phyloP scores from a whole-genome alignment of 1,140 invertebrate genomes.

The Drosophila lini region DNA sequence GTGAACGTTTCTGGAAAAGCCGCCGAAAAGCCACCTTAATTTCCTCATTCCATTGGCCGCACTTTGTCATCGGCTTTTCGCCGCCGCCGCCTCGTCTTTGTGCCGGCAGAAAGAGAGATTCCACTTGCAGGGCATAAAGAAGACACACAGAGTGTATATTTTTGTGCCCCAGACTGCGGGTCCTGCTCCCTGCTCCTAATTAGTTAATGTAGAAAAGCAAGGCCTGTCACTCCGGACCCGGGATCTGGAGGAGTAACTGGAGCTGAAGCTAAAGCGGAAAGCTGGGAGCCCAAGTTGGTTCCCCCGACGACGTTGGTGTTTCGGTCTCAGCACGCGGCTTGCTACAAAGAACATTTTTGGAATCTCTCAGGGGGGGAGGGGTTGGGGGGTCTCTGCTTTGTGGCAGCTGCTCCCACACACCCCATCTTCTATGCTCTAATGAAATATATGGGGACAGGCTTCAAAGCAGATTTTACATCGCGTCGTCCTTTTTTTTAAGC shows the following conservation, averaged over 20 bases:
- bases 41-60: constrained; percentile 1
- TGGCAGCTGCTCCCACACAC: constrained; percentile 18
- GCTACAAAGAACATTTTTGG: constrained; percentile 50
- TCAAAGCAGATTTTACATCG: constrained; percentile 63
- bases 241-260: background rate
- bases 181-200: constrained; percentile 52
- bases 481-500: constrained; percentile 15
- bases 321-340: constrained; percentile 43
- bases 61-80: constrained; percentile 22
- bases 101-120: background rate
- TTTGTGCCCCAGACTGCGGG: background rate
- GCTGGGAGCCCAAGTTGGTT: constrained; percentile 11
- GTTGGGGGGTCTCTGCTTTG: constrained; percentile 8
- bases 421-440: constrained; percentile 24
- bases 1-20: constrained; percentile 7
- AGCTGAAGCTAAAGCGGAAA: background rate
- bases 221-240: constrained; percentile 39
- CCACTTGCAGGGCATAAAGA: background rate
- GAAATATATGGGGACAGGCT: constrained; percentile 57
- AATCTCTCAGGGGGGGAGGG: constrained; percentile 8
- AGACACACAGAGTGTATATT: constrained; percentile 6
- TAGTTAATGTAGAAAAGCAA: constrained; percentile 69
- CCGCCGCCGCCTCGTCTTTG: constrained; percentile 21
- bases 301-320: constrained; percentile 15
- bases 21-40: constrained; percentile 11